These are phyloP conservation scores for Sternarchorhynchus goeldii DNA, from an alignment of 2,797 vertebrate species.

Conservation along the genomic window DNA sequence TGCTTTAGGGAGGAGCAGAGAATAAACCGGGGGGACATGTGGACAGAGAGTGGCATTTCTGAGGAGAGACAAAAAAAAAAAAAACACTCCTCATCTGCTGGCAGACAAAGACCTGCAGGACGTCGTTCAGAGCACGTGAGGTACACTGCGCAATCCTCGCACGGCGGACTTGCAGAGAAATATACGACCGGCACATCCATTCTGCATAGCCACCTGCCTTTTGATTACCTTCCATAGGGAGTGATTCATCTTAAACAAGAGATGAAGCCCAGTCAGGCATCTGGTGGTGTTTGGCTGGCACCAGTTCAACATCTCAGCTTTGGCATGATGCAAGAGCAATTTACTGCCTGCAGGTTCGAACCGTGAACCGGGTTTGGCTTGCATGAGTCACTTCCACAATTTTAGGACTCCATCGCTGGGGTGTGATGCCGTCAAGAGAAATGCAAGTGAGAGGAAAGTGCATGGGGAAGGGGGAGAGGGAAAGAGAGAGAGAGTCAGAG, in stretches of 20 bases:
- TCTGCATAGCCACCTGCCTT: slow-evolving; percentile 28
- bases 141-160: slow-evolving; percentile 14
- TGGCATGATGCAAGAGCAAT: slow-evolving; percentile 1
- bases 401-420: slow-evolving; percentile 26
- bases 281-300: neutral
- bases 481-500: neutral
- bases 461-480: neutral
- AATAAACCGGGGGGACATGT: neutral
- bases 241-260: slow-evolving; percentile 25
- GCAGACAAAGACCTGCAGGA: slow-evolving; percentile 41
- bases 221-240: slow-evolving; percentile 47
- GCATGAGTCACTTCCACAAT: slow-evolving; percentile 32
- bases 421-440: slow-evolving; percentile 24
- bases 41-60: slow-evolving; percentile 30
- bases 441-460: neutral
- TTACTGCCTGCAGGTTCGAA: slow-evolving; percentile 14
- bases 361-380: slow-evolving; percentile 23
- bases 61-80: slow-evolving; percentile 12
- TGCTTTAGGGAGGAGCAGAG: too few relatives aligned
- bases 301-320: slow-evolving; percentile 23
- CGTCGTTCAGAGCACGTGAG: slow-evolving; percentile 40
- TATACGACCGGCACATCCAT: slow-evolving; percentile 26
- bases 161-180: slow-evolving; percentile 49
- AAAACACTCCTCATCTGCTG: slow-evolving; percentile 33
- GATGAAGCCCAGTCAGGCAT: neutral